Percentiles rank a stretch among this genome's conserved stretches.
These are phyloP conservation scores for Rambutsinella grinnellia DNA, from an alignment of 2,888 invertebrate species.

Conservation along the genomic window DNA sequence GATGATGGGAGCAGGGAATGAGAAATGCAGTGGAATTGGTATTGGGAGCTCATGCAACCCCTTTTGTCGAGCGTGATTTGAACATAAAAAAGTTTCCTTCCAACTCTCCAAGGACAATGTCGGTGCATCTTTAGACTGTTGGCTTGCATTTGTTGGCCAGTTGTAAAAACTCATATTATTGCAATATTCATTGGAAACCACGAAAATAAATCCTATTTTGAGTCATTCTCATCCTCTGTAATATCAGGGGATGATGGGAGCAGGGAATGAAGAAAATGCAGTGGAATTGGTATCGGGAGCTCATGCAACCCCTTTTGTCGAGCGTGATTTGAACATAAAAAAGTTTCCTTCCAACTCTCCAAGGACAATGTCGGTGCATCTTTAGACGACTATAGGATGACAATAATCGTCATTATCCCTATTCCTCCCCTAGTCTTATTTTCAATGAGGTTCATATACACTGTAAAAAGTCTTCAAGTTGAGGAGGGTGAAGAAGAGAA, in stretches of 20 bases:
- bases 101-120: background rate
- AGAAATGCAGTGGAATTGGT: background rate
- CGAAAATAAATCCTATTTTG: background rate
- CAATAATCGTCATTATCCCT: background rate
- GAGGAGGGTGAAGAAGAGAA: no score
- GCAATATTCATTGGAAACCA: background rate
- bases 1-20: background rate
- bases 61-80: background rate
- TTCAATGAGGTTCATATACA: background rate
- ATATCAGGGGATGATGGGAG: background rate
- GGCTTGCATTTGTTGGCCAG: no score
- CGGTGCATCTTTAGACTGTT: no score
- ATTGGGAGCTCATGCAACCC: background rate
- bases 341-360: background rate
- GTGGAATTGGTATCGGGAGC: background rate
- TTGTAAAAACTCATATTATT: constrained; percentile 2
- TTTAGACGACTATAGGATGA: background rate
- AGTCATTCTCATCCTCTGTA: background rate
- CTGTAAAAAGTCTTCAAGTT: no score
- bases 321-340: background rate
- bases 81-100: background rate
- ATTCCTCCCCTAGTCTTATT: background rate
- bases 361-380: background rate
- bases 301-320: background rate
- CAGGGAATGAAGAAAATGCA: background rate